phyloP scores from a whole-genome alignment of 2,797 vertebrate species.

The Darevskia nairensis region DNA sequence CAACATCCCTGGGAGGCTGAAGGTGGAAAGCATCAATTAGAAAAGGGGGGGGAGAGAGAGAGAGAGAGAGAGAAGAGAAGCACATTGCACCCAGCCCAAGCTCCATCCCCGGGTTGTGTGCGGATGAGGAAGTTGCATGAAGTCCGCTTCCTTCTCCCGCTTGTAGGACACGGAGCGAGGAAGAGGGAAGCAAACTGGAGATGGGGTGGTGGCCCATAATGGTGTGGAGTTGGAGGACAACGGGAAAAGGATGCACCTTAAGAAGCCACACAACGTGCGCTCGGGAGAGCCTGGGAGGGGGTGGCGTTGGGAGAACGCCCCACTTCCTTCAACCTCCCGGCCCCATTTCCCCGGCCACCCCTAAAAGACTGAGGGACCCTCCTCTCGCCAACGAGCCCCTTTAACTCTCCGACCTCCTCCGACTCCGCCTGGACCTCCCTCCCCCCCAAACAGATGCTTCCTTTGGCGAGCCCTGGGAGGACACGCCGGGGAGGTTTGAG shows the following conservation, averaged over 20 bases:
- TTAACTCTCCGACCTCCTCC: not conserved
- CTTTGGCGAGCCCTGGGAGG: not conserved
- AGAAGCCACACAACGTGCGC: too few relatives aligned
- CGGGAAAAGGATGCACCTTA: too few relatives aligned
- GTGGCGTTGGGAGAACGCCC: not conserved
- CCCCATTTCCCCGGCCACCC: not conserved
- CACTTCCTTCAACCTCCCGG: not conserved
- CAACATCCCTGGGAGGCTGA: not conserved
- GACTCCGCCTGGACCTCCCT: not conserved
- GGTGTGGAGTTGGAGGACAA: too few relatives aligned
- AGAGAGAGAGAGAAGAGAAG: not conserved
- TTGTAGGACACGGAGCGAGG: not conserved
- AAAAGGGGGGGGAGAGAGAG: too few relatives aligned
- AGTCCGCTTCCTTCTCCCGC: constrained; percentile 17
- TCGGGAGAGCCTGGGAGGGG: not conserved
- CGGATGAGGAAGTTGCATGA: constrained; percentile 30
- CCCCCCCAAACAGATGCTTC: not conserved
- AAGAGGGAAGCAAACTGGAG: not conserved
- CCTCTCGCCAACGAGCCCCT: not conserved
- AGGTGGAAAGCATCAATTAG: not conserved
- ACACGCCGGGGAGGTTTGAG: not conserved
- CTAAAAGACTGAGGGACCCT: not conserved
- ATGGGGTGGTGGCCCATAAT: not conserved
- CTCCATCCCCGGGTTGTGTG: not conserved
- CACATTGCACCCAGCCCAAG: not conserved